phyloP scores from a whole-genome alignment of 1,140 invertebrate genomes.

The Bombyx mori region ASM3026992v2 NC_085115.1:8359501-8360000 shows the following conservation, averaged over 20 bases:
- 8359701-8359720: neutral
- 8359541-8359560: too few species aligned
- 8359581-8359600: neutral
- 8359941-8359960: too few species aligned
- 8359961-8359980: too few species aligned
- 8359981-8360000: too few species aligned
- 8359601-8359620: neutral
- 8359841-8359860: constrained; percentile 23
- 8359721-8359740: constrained; percentile 1
- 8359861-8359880: constrained; percentile 7
- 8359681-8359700: neutral
- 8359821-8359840: constrained; percentile 40
- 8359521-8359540: too few species aligned
- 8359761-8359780: constrained; percentile 36
- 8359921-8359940: too few species aligned
- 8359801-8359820: constrained; percentile 41
- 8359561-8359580: too few species aligned
- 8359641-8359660: neutral
- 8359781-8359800: constrained; percentile 32
- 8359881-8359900: neutral
- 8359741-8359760: constrained; percentile 38
- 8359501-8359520: too few species aligned
- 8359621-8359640: neutral
- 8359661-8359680: neutral
- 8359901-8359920: too few species aligned